phyloP scores from a whole-genome alignment of 1,140 invertebrate species.

The Drosophila ercepeae region DNA sequence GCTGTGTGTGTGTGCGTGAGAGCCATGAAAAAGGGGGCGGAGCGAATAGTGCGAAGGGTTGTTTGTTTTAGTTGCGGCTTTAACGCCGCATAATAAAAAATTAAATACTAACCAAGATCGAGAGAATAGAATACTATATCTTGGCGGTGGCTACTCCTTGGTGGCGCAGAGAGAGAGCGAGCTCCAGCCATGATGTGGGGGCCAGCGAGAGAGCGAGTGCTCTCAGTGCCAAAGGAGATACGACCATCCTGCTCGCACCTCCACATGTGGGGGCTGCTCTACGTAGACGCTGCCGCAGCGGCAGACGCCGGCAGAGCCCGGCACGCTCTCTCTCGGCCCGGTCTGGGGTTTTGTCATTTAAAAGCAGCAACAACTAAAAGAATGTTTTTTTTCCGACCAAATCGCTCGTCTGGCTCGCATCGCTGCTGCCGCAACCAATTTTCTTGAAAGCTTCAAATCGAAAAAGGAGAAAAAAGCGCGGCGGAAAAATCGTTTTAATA shows the following conservation, averaged over 20 bases:
- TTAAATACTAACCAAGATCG: neutral
- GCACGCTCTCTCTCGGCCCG: neutral
- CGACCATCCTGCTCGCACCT: conserved; percentile 16
- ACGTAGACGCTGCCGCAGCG: conserved; percentile 15
- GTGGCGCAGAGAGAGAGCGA: neutral
- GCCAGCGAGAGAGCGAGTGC: conserved; percentile 10
- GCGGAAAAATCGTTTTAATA: neutral
- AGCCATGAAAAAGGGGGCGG: conserved; percentile 9
- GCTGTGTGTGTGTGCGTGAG: conserved; percentile 14
- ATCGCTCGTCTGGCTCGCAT: neutral
- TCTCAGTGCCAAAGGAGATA: neutral
- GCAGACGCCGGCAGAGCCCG: neutral
- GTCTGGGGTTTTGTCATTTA: conserved; percentile 1
- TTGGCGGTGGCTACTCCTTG: too few species aligned
- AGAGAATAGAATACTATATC: conserved; percentile 5
- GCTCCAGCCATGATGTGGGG: conserved; percentile 18
- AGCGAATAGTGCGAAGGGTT: conserved; percentile 20
- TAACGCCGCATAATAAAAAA: neutral
- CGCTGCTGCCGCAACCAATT: neutral
- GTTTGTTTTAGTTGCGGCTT: conserved; percentile 11
- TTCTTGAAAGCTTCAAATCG: neutral
- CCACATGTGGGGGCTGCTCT: conserved; percentile 26
- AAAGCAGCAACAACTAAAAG: conserved; percentile 2
- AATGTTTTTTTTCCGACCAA: neutral
- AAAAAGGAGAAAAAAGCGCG: neutral